Evolutionary conservation across 1,140 invertebrate species (phyloP).

Genomic region (Halictus rubicundus): DNA sequence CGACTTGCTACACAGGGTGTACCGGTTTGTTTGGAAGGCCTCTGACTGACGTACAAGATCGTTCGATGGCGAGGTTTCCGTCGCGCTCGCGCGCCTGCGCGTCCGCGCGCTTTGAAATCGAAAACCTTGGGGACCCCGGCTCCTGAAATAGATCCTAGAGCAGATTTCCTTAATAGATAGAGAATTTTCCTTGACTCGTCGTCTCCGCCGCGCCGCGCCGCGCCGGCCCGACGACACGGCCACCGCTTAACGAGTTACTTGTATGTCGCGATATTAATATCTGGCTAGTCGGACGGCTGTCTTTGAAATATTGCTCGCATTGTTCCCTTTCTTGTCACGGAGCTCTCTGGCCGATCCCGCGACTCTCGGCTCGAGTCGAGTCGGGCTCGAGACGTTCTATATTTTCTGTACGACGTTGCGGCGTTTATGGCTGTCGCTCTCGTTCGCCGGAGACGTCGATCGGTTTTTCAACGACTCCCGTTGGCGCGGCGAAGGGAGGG

Average conservation of each 20-base stretch:
- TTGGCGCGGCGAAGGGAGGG: no score
- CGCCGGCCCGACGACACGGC: no score
- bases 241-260: neutral
- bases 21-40: conserved; percentile 46
- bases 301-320: conserved; percentile 1
- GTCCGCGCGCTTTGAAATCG: conserved; percentile 19
- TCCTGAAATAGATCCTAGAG: neutral
- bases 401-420: no score
- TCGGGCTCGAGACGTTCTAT: no score
- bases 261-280: conserved; percentile 4
- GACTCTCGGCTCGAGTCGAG: neutral
- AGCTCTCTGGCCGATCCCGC: neutral
- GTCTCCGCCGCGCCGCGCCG: no score
- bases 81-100: neutral
- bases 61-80: conserved; percentile 22
- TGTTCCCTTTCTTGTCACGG: conserved; percentile 1
- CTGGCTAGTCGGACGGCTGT: no score
- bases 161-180: conserved; percentile 15
- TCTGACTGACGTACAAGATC: conserved; percentile 39
- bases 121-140: conserved; percentile 3
- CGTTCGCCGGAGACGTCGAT: no score
- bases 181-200: conserved; percentile 15
- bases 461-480: no score
- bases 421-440: no score
- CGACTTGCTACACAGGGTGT: conserved; percentile 40